Conservation (phyloP, 2,797 vertebrate genomes). For the Crocidura indochinensis region DNA sequence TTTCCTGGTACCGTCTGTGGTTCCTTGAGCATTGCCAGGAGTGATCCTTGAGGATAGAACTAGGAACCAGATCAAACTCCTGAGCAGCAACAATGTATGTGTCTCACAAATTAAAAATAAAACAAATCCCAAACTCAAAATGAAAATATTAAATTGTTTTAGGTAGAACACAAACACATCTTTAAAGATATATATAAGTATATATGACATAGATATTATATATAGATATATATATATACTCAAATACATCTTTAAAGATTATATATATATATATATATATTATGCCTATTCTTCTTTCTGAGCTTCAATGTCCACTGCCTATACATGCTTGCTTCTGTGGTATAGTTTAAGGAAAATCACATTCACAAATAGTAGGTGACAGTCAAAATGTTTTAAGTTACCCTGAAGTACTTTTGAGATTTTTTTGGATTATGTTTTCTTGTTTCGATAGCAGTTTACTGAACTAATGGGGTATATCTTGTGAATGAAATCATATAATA, state of each 20-base stretch:
- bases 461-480: background rate
- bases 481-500: background rate
- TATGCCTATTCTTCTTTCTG: background rate
- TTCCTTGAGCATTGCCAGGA: no score
- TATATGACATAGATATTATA: background rate
- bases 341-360: slow-evolving; percentile 18
- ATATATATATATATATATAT: no score
- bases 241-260: no score
- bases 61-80: no score
- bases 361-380: slow-evolving; percentile 34
- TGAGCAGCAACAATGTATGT: no score
- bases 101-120: no score
- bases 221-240: no score
- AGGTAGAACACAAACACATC: background rate
- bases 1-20: no score
- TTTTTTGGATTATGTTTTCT: background rate
- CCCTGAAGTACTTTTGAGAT: background rate
- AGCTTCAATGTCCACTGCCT: background rate
- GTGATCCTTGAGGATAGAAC: no score
- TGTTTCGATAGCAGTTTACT: slow-evolving; percentile 28
- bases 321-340: background rate
- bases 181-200: slow-evolving; percentile 12
- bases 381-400: slow-evolving; percentile 30
- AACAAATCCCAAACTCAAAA: no score
- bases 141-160: background rate